Percentiles rank a stretch among this genome's conserved stretches.
Conservation (phyloP, 2,888 invertebrate species). For the Cheilosia vulpina region DNA sequence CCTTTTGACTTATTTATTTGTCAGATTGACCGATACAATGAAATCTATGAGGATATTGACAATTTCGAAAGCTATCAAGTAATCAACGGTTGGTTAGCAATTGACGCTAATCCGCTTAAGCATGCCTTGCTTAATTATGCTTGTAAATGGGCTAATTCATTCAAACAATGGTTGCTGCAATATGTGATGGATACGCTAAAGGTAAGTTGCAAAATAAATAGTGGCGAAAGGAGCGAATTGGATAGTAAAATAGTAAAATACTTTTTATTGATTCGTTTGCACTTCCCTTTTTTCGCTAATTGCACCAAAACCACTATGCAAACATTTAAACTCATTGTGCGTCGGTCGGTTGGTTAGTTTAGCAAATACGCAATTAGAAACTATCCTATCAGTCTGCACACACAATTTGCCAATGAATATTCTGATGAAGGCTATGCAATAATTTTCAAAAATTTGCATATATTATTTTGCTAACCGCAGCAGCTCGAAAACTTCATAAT, state of each 20-base stretch:
- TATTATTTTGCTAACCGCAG: constrained; percentile 79
- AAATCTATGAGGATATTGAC: constrained; percentile 81
- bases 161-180: constrained; percentile 92
- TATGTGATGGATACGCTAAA: constrained; percentile 89
- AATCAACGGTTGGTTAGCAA: constrained; percentile 90
- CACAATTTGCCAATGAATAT: constrained; percentile 26
- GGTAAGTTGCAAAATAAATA: constrained; percentile 75
- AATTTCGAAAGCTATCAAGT: constrained; percentile 84
- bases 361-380: constrained; percentile 51
- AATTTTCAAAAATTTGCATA: constrained; percentile 31
- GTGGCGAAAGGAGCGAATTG: constrained; percentile 37
- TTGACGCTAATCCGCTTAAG: constrained; percentile 92
- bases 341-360: constrained; percentile 12
- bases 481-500: constrained; percentile 91
- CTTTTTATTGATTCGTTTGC: constrained; percentile 48
- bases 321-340: constrained; percentile 52
- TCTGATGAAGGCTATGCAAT: constrained; percentile 30
- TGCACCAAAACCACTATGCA: constrained; percentile 44
- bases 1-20: constrained; percentile 76
- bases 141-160: constrained; percentile 95
- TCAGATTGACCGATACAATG: constrained; percentile 82
- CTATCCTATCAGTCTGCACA: constrained; percentile 31
- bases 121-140: constrained; percentile 93
- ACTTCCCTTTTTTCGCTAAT: constrained; percentile 54
- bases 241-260: constrained; percentile 39